Base-by-base conservation (phyloP, 2,113 vertebrate genomes). In the Gasterosteus aculeatus region DNA sequence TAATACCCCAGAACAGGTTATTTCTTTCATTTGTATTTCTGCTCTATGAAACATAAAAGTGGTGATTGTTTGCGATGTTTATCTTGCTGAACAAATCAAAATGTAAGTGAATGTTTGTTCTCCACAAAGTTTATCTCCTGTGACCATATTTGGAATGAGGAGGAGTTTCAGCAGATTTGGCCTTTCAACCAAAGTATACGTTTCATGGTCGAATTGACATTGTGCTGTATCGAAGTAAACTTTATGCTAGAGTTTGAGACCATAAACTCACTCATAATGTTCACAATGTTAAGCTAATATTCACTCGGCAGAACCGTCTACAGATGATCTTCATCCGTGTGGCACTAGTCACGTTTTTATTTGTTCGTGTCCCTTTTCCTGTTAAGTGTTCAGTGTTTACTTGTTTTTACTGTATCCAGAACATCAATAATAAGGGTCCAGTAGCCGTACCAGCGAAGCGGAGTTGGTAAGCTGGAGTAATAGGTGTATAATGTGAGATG, bases 401-500 rank as follows among this genome's bases (percentile, higher is more conserved):
- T 16, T 16, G 44, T 46, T 46, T 16, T 46, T 15, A 16, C 16
- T 46, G 44, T 46, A 46, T 46, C 44, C 15, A 16, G 41, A 42
- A 42, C 41, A 3, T 42, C 41, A 42, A 42, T 9, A 42, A 42
- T 12, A 5, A 42, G 41, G 22, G 44, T 46, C 15, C 5, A 46
- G 15, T 18, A 46, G 44, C 42, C 19, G 22, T 18, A 57, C 60
- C 22, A 16, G 63, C 66, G n/a, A 29, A 61, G 29, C 38, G 39
- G 59, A 33, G 2, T 41, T 12, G 29, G 35, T 35, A 29, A 61
- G 11, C 44, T 44, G 3, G 26, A 59, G 31, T 56, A 12, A 56
- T 62, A 29, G 12, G 2, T 49, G 22, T 62, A 6, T 77, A 14
- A 61, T 65, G 14, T 51, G 2, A 73, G 11, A 61, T 77, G 16